Percentiles rank a stretch among this genome's conserved stretches.
Evolutionary conservation across 2,113 vertebrate species (phyloP).

Genomic region (Cyphomyrus plagiostoma): DNA sequence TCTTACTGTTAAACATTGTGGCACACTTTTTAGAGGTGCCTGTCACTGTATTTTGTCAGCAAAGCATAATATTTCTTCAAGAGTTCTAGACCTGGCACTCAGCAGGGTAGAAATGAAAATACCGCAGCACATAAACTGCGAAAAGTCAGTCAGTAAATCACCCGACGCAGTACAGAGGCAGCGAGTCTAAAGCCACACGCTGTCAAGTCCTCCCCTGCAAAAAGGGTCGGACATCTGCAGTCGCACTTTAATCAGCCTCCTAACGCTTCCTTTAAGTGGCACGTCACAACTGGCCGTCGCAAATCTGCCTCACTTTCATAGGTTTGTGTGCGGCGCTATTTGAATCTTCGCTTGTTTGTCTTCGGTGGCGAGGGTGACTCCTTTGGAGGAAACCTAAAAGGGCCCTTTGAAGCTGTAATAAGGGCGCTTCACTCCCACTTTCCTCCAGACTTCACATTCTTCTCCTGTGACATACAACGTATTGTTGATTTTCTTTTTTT

Average conservation of each 20-base stretch:
- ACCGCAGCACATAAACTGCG: conserved; percentile 62
- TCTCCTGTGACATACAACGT: conserved; percentile 52
- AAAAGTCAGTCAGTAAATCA: conserved; percentile 68
- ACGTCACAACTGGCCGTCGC: conserved; percentile 36
- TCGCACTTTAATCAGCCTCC: conserved; percentile 67
- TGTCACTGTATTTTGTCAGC: conserved; percentile 78
- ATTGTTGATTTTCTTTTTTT: conserved; percentile 19
- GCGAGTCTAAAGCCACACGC: conserved; percentile 61
- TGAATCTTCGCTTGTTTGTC: conserved; percentile 68
- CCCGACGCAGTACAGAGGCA: conserved; percentile 60
- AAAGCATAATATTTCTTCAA: conserved; percentile 77
- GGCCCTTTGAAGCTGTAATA: conserved; percentile 61
- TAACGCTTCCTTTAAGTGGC: conserved; percentile 47
- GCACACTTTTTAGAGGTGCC: conserved; percentile 59
- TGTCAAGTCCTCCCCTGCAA: conserved; percentile 60
- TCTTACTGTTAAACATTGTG: conserved; percentile 64
- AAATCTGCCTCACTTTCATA: conserved; percentile 45
- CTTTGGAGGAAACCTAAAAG: conserved; percentile 62
- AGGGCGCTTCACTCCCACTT: conserved; percentile 50
- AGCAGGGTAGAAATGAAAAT: conserved; percentile 70
- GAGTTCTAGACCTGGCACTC: conserved; percentile 72
- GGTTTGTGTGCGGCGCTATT: conserved; percentile 59
- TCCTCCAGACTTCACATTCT: conserved; percentile 56
- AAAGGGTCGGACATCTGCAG: conserved; percentile 65
- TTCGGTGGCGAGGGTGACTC: conserved; percentile 59